A percentile compares a stretch with the other conserved stretches of the same genome.
phyloP scores from a whole-genome alignment of 2,888 invertebrate species.

The Ctenicera cuprea region DNA sequence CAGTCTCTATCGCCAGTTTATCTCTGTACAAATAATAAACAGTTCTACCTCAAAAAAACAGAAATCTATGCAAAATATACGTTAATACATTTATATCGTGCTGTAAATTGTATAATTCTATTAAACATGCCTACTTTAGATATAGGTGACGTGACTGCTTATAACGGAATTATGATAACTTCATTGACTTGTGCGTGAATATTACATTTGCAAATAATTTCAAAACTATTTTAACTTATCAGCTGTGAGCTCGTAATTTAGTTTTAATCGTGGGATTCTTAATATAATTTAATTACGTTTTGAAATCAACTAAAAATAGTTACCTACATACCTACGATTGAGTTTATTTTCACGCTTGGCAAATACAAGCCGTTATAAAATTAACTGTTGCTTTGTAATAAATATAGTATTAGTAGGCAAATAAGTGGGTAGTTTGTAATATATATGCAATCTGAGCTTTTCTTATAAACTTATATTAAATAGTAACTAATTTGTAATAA shows the following conservation, averaged over 20 bases:
- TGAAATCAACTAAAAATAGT: neutral
- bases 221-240: neutral
- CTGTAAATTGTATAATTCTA: constrained; percentile 69
- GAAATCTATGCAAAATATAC: constrained; percentile 62
- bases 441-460: neutral
- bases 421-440: constrained; percentile 1
- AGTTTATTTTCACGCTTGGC: neutral
- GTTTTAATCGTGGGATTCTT: neutral
- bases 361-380: constrained; percentile 6
- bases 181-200: constrained; percentile 20
- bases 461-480: constrained; percentile 8
- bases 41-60: constrained; percentile 41
- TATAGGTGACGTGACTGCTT: constrained; percentile 66
- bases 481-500: constrained; percentile 25
- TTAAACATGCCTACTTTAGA: constrained; percentile 68
- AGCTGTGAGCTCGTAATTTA: neutral
- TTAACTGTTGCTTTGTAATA: constrained; percentile 8
- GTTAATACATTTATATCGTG: constrained; percentile 66
- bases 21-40: constrained; percentile 58
- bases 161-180: constrained; percentile 64
- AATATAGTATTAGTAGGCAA: neutral
- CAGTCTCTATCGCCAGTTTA: constrained; percentile 58
- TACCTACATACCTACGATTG: neutral
- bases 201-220: constrained; percentile 13
- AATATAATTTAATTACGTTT: neutral